Evolutionary conservation across 2,888 invertebrate species (phyloP), one percentile per base, ranked within the genome.

Genomic region (Xylocampa areola): DNA sequence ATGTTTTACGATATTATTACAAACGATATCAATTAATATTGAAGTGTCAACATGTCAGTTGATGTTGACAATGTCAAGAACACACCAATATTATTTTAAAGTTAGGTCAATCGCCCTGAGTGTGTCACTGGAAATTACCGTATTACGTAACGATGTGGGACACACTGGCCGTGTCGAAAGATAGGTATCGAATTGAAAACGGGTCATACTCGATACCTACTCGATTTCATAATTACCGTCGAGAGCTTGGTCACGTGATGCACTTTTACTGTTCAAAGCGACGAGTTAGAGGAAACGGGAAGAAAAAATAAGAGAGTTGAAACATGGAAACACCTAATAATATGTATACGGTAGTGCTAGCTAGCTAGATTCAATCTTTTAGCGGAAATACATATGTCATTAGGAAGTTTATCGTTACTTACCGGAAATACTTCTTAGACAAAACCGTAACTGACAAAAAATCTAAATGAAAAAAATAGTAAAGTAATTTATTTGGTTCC

Each of bases 61-160:
- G 4, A 10, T 7, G 4, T 11, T 6, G 13, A 35, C 53, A 66
- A 51, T 60, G 51, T 60, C 70, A 66, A 57, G 36, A 44, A 6
- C 35, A 40, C 8, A 35, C 21, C 11, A 8, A 41, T 53, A 37
- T 16, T 16, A 27, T 40, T 36, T 7, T 2, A 27, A 35, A 13
- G 11, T 17, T 5, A 17, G 30, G n/a, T 30, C 16, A 45, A 33
- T 23, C 16, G 10, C 14, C 11, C 29, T 6, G n/a, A 21, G 21
- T 21, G 8, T 11, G 11, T 19, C 13, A 30, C 16, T 54, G 40
- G 30, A 36, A 6, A 8, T 11, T 39, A 44, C 41, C 6, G 21
- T 13, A n/a, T 51, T 45, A 21, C 29, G 33, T 39, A 25, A 44
- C 4, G 19, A 43, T 41, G 7, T 50, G 30, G 36, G 59, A 37